Base-by-base conservation (phyloP, 2,888 invertebrate genomes). In the Notocelia uddmanniana region DNA sequence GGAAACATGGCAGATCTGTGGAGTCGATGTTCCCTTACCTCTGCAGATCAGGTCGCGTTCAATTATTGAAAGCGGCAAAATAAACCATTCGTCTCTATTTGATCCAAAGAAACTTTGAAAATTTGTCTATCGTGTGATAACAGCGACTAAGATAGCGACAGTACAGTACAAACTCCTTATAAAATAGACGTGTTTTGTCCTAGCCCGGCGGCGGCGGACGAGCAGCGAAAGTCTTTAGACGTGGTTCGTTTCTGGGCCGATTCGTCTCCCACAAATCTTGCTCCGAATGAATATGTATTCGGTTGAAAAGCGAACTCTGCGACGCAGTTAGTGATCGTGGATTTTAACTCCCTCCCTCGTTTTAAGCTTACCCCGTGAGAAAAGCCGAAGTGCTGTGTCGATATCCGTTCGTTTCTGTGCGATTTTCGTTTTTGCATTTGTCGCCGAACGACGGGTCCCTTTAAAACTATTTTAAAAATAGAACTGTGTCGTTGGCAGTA, bases 281-380 rank as follows among this genome's bases (percentile, higher is more conserved):
- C 21, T 19, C 15, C 21, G 9, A 41, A 21, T 41, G 59, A 59
- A 23, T 19, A 41, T 21, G 15, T 59, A 37, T 19, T 31, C 19
- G 6, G 15, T 37, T 19, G 37, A 34, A 15, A 5, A 15, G 13
- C 45, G 45, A n/a, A 45, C 58, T 31, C 18, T 11, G 45, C 45
- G 23, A n/a, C 21, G 59, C 41, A 59, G 59, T 54, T 68, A 60
- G 41, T 37, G 55, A 21, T 59, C 52, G 54, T 41, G 23, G 50
- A 50, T 60, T 60, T 45, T 60, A 60, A 52, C 62, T 62, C 62
- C 69, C 60, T 69, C 68, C 69, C 69, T 62, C 31, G 52, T 60
- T 60, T 62, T 41, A 55, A 69, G 69, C 69, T 69, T 68, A 54
- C 52, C 52, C 41, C 19, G 31, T 48, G 62, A 60, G 48, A 68